Evolutionary conservation across 2,113 vertebrate species (phyloP), one percentile per base, ranked within the genome.

Genomic region (Echinops telfairi): DNA sequence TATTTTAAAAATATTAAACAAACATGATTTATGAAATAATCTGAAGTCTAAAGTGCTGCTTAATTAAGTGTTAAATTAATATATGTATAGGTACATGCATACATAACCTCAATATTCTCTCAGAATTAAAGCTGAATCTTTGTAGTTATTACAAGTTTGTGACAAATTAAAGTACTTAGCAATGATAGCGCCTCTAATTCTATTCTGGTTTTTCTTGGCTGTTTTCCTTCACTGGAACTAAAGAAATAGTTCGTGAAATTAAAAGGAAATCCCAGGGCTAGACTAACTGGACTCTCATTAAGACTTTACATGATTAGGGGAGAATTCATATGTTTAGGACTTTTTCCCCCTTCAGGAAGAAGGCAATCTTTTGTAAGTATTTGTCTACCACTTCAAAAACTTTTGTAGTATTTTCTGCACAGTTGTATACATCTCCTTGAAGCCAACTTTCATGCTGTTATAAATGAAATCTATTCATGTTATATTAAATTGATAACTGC

Each of bases 171-270:
- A 76, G 2, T 79, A 20, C 3, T 76, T 83, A 58, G 53, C 3
- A 88, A 8, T 3, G 14, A 2, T 79, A 79, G 25, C 12, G 7
- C 14, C 7, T 11, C 33, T 71, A 8, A 58, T 88, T 81, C 75
- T 77, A 27, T 47, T 78, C 5, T 47, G 40, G 25, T 78, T 79
- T 88, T 80, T 43, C 38, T 94, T 83, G 25, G 3, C 9, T n/a
- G n/a, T 70, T 80, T 79, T 79, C 23, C 29, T 53, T 87, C 16
- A 71, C 11, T 38, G 53, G 14, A 43, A 76, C 62, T 83, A 64
- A 33, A 95, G 43, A 87, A 85, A 25, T 58, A 83, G 14, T 89
- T 93, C 66, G 17, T 73, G 14, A 76, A 85, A 86, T 90, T 62
- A 58, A 91, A 22, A 58, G 20, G 20, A 83, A 86, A 81, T 76